Evolutionary conservation across 2,113 vertebrate genomes (phyloP).

Genomic region (Archocentrus centrarchus): DNA sequence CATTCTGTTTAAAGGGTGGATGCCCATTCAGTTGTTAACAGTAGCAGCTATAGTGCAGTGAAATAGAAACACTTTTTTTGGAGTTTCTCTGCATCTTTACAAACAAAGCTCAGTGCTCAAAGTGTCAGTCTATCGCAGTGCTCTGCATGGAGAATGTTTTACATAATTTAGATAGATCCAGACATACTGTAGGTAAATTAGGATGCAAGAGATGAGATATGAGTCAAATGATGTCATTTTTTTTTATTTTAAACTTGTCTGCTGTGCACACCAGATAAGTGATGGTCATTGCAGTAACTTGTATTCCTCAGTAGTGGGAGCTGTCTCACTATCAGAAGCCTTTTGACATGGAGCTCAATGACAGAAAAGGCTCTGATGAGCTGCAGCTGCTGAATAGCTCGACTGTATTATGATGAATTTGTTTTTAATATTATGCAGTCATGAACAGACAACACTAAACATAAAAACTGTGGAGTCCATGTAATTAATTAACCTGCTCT

Average conservation of each 20-base stretch:
- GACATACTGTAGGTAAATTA: neutral
- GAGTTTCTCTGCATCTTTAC: neutral
- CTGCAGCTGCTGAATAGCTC: slow-evolving; percentile 4
- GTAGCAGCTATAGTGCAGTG: neutral
- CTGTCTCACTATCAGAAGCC: slow-evolving; percentile 7
- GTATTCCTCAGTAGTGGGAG: slow-evolving; percentile 48
- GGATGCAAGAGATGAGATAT: neutral
- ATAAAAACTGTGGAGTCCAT: neutral
- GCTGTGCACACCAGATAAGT: neutral
- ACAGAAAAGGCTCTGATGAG: neutral
- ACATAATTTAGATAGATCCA: neutral
- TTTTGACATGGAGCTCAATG: neutral
- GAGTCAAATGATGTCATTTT: neutral
- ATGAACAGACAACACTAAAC: neutral
- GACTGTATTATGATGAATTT: neutral
- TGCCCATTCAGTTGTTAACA: neutral
- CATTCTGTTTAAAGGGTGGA: slow-evolving; percentile 1
- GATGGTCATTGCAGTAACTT: slow-evolving; percentile 14
- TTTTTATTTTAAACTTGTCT: neutral
- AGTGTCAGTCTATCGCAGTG: neutral
- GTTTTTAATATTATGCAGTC: neutral
- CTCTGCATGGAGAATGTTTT: neutral
- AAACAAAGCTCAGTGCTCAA: neutral
- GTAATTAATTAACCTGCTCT: neutral
- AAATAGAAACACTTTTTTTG: neutral